Evolutionary conservation across 2,888 invertebrate species (phyloP).

Genomic region (Cryptophagus acutangulus): DNA sequence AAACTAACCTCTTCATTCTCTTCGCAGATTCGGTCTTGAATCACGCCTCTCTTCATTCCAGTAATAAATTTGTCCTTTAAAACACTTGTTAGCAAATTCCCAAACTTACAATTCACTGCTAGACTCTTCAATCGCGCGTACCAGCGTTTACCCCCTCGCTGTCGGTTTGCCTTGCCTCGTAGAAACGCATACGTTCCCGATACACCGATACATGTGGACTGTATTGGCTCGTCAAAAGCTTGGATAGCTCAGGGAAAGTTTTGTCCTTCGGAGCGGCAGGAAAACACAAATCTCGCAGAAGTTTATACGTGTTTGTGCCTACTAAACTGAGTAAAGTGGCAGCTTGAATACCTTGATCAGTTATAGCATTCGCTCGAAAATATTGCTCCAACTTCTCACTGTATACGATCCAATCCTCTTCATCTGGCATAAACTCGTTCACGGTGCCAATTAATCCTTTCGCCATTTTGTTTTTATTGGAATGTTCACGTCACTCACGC

Average conservation of each 20-base stretch:
- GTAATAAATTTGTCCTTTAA: conserved; percentile 9
- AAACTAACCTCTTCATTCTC: not conserved
- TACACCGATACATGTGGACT: not conserved
- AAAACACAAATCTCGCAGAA: conserved; percentile 1
- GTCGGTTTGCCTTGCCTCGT: not conserved
- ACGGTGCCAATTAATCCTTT: too few relatives aligned
- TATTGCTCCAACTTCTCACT: conserved; percentile 2
- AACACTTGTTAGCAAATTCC: not conserved
- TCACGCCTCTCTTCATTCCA: conserved; percentile 1
- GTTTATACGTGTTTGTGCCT: not conserved
- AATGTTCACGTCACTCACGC: too few relatives aligned
- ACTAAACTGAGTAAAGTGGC: not conserved
- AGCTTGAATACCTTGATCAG: not conserved
- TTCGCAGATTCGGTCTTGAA: conserved; percentile 3
- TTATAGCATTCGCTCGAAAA: conserved; percentile 6
- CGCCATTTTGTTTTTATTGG: too few relatives aligned
- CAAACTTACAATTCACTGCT: conserved; percentile 6
- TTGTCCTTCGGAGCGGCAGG: not conserved
- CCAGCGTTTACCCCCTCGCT: too few relatives aligned
- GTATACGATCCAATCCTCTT: conserved; percentile 4
- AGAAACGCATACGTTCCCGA: conserved; percentile 2
- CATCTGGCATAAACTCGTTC: not conserved
- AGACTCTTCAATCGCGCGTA: not conserved
- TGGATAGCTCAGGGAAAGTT: not conserved
- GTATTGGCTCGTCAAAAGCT: not conserved